These are phyloP conservation scores for Bombus haemorrhoidalis DNA, from an alignment of 1,140 invertebrate species.

Conservation along the genomic window DNA sequence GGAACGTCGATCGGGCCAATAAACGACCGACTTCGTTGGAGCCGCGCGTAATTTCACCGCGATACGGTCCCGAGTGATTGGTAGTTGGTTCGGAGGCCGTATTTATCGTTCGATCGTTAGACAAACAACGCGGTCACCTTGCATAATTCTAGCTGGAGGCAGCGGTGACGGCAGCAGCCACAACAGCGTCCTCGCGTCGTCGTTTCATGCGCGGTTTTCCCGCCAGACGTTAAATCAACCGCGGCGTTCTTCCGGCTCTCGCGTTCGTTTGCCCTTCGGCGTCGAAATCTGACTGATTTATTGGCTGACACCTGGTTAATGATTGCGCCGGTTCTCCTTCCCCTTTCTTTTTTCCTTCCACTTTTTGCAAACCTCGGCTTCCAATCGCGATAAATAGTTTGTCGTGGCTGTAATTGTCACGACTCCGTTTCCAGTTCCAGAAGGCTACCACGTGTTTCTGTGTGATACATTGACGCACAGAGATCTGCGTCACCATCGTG, in stretches of 20 bases:
- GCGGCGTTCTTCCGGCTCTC: slow-evolving; percentile 27
- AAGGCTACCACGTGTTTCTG: not conserved
- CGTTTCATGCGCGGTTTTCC: slow-evolving; percentile 17
- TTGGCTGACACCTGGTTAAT: slow-evolving; percentile 22
- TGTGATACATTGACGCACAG: too few species aligned
- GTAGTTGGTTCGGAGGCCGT: slow-evolving; percentile 18
- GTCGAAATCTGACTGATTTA: slow-evolving; percentile 22
- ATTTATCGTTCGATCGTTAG: slow-evolving; percentile 59
- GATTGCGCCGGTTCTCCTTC: not conserved
- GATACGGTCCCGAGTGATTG: slow-evolving; percentile 20
- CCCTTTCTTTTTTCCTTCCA: not conserved
- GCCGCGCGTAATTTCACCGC: slow-evolving; percentile 33
- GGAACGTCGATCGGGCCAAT: slow-evolving; percentile 42
- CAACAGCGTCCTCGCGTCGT: not conserved
- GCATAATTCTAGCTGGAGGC: slow-evolving; percentile 46
- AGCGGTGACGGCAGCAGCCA: not conserved
- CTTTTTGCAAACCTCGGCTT: not conserved
- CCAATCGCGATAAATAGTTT: slow-evolving; percentile 40
- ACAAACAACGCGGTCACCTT: slow-evolving; percentile 53
- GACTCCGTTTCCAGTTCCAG: slow-evolving; percentile 21
- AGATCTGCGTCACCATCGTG: not conserved
- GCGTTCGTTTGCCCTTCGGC: slow-evolving; percentile 8
- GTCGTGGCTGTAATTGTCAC: slow-evolving; percentile 36
- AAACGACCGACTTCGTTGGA: slow-evolving; percentile 27
- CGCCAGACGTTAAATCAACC: slow-evolving; percentile 29